Conservation (phyloP, 2,113 vertebrate genomes). For the Ammodytes dubius region DNA sequence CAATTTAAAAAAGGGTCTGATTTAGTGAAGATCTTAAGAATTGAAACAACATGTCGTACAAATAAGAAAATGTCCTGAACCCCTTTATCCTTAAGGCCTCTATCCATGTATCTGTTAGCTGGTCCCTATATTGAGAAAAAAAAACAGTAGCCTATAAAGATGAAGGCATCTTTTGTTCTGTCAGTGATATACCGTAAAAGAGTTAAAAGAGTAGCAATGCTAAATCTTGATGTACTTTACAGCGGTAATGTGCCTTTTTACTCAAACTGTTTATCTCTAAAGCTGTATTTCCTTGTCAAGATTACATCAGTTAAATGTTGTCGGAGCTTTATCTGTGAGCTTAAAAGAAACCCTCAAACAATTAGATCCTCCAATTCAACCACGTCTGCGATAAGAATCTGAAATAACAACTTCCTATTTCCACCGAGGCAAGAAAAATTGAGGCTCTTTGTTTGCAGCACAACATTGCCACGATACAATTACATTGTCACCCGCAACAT, state of each 20-base stretch:
- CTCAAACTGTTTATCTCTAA: slow-evolving; percentile 33
- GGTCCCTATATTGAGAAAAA: slow-evolving; percentile 30
- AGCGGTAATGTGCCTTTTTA: slow-evolving; percentile 20
- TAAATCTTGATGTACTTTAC: slow-evolving; percentile 24
- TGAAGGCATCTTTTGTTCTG: slow-evolving; percentile 27
- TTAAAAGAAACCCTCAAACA: slow-evolving; percentile 39
- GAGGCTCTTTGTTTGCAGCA: slow-evolving; percentile 12
- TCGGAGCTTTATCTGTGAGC: slow-evolving; percentile 44
- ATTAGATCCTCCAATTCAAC: slow-evolving; percentile 53
- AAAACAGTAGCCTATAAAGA: slow-evolving; percentile 28
- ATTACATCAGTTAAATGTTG: slow-evolving; percentile 49
- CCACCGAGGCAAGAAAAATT: slow-evolving; percentile 51
- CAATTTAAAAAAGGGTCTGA: not conserved
- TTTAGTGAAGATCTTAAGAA: not conserved
- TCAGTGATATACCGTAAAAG: slow-evolving; percentile 23
- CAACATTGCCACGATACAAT: slow-evolving; percentile 55
- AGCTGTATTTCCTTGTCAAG: slow-evolving; percentile 50
- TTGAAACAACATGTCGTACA: not conserved
- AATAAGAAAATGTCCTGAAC: slow-evolving; percentile 6
- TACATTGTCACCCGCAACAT: slow-evolving; percentile 60
- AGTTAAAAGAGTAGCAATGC: slow-evolving; percentile 26
- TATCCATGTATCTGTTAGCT: slow-evolving; percentile 41
- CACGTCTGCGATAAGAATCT: slow-evolving; percentile 62
- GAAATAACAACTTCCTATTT: slow-evolving; percentile 63
- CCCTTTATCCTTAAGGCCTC: slow-evolving; percentile 1